These are phyloP conservation scores for Drosophila ohnishii DNA, from an alignment of 1,140 invertebrate genomes.

Conservation along the genomic window DNA sequence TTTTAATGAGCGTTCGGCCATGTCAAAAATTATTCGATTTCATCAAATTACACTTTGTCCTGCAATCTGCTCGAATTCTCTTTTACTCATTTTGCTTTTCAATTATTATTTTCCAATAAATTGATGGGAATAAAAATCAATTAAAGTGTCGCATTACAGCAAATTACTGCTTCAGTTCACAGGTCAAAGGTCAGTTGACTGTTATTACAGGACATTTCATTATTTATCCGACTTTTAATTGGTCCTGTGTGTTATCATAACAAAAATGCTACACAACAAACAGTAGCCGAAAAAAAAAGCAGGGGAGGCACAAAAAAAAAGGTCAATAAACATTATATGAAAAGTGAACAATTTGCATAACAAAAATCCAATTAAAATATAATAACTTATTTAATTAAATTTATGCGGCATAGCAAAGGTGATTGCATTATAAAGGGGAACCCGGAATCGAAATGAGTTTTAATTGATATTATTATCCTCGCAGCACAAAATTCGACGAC, in stretches of 20 bases:
- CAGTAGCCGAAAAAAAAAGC: slow-evolving; percentile 13
- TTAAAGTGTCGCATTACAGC: slow-evolving; percentile 48
- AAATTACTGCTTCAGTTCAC: slow-evolving; percentile 38
- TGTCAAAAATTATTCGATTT: slow-evolving; percentile 4
- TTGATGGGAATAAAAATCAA: slow-evolving; percentile 36
- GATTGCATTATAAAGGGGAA: slow-evolving; percentile 17
- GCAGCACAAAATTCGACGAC: background rate
- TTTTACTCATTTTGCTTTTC: background rate
- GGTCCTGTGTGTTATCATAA: slow-evolving; percentile 23
- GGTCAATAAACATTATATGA: slow-evolving; percentile 16
- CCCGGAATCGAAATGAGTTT: slow-evolving; percentile 34
- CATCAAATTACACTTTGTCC: slow-evolving; percentile 11
- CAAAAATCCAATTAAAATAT: slow-evolving; percentile 76
- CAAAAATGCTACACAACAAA: slow-evolving; percentile 5
- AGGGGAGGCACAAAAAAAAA: background rate
- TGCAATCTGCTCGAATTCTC: slow-evolving; percentile 7
- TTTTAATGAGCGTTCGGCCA: background rate
- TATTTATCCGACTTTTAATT: slow-evolving; percentile 44
- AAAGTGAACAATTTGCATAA: slow-evolving; percentile 54
- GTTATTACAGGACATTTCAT: slow-evolving; percentile 39
- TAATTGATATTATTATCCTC: slow-evolving; percentile 44
- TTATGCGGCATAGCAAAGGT: slow-evolving; percentile 61
- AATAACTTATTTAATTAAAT: slow-evolving; percentile 80
- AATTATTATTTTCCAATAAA: slow-evolving; percentile 36
- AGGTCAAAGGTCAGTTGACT: slow-evolving; percentile 36